phyloP scores from a whole-genome alignment of 2,797 vertebrate genomes.

The Menidia menidia region DNA sequence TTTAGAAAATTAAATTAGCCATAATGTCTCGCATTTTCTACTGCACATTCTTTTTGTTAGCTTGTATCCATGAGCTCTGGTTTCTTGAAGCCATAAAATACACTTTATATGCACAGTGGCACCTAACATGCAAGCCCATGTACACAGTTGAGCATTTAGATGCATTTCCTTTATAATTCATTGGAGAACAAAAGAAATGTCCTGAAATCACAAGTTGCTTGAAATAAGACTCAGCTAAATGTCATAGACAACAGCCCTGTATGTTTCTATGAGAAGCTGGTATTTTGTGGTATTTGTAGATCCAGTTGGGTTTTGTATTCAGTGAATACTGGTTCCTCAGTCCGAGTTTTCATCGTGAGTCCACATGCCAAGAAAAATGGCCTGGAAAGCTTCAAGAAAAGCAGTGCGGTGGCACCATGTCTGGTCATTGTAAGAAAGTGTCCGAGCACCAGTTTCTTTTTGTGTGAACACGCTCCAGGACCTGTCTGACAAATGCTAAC shows the following conservation, averaged over 20 bases:
- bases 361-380: slow-evolving; percentile 31
- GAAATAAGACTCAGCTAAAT: background rate
- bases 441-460: slow-evolving; percentile 4
- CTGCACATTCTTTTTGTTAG: background rate
- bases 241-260: background rate
- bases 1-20: background rate
- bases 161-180: background rate
- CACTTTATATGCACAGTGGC: background rate
- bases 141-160: background rate
- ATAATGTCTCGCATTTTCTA: background rate
- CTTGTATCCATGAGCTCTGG: background rate
- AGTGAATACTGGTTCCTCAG: slow-evolving; percentile 17
- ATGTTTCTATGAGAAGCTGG: background rate
- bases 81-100: background rate
- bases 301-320: background rate
- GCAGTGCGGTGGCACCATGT: background rate
- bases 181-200: background rate
- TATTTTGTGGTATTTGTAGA: background rate
- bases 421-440: slow-evolving; percentile 46
- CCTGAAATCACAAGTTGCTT: background rate
- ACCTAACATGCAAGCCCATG: background rate
- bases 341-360: slow-evolving; percentile 18
- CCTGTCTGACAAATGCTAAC: slow-evolving; percentile 1
- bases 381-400: slow-evolving; percentile 16
- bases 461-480: slow-evolving; percentile 42